Base-by-base conservation (phyloP, 2,888 invertebrate genomes). In the Netelia virgata region DNA sequence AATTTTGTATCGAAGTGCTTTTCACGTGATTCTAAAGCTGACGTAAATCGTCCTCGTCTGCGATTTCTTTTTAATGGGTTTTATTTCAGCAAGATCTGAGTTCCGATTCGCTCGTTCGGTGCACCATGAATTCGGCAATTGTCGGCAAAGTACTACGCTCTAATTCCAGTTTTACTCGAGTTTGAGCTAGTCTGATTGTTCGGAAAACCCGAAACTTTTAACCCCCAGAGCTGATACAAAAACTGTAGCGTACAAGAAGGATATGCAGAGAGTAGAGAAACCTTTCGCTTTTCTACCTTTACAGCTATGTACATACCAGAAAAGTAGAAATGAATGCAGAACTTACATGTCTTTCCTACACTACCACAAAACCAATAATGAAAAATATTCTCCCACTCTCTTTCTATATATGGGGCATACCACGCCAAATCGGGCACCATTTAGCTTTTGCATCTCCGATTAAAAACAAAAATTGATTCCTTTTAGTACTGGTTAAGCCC, bases 321-420 rank as follows among this genome's bases (percentile, higher is more conserved):
- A 55, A 78, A 50, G 61, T 55, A 53, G 55, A 72, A 64, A 66
- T 43, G 18, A 72, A 57, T 41, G 23, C 41, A 73, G 16, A 55
- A 63, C 20, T 36, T 14, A 14, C 47, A 3, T 47, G 23, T 23
- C 16, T 50, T 64, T 47, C 10, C 3, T 47, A 47, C 3, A 16
- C 57, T 66, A 47, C 66, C 72, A 47, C 18, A 57, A 10, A 41
- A 55, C 11, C 2, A 53, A 41, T 57, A 75, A n/a, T 11, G 64
- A 11, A 16, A 36, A 16, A 10, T 43, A n/a, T 16, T 66, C 18
- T 43, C 10, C 43, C 64, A 43, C 43, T 43, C 43, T 66, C 64
- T 66, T 9, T 41, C 43, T 64, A 3, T 28, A 28, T 28, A 28
- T 28, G 3, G 28, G 2, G 28, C 28, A 3, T 28, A 5, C 36